Evolutionary conservation across 2,888 invertebrate species (phyloP).

Genomic region (Chloroclystis v-ata): DNA sequence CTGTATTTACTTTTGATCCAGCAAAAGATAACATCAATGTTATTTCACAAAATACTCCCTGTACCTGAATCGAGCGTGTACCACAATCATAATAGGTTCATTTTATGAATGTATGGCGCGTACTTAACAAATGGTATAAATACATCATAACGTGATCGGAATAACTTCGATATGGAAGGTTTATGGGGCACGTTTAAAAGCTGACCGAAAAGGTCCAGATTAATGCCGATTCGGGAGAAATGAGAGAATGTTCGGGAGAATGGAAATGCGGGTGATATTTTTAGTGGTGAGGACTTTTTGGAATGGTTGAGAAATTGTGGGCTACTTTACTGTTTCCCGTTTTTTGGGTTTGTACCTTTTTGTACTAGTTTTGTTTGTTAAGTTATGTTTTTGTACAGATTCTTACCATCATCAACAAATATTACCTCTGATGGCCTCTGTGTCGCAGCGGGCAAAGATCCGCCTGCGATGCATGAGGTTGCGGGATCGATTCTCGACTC

Average conservation of each 20-base stretch:
- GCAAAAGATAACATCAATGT: no score
- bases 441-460: no score
- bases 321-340: not conserved
- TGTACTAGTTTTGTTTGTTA: no score
- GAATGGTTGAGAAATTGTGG: not conserved
- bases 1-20: no score
- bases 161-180: slow-evolving; percentile 21
- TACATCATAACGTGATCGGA: slow-evolving; percentile 27
- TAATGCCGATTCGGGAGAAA: slow-evolving; percentile 20
- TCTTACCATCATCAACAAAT: no score
- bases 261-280: slow-evolving; percentile 22
- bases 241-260: slow-evolving; percentile 5
- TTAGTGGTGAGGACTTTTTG: slow-evolving; percentile 6
- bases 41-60: no score
- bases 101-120: slow-evolving; percentile 23
- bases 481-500: no score
- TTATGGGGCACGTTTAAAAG: slow-evolving; percentile 26
- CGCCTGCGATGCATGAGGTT: no score
- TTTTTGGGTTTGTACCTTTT: no score
- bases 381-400: no score
- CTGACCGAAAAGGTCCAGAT: slow-evolving; percentile 28
- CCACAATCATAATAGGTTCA: slow-evolving; percentile 1
- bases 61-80: no score
- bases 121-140: slow-evolving; percentile 28
- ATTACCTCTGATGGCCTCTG: no score